phyloP scores from a whole-genome alignment of 2,797 vertebrate species.

The Anguilla pacifica region DNA sequence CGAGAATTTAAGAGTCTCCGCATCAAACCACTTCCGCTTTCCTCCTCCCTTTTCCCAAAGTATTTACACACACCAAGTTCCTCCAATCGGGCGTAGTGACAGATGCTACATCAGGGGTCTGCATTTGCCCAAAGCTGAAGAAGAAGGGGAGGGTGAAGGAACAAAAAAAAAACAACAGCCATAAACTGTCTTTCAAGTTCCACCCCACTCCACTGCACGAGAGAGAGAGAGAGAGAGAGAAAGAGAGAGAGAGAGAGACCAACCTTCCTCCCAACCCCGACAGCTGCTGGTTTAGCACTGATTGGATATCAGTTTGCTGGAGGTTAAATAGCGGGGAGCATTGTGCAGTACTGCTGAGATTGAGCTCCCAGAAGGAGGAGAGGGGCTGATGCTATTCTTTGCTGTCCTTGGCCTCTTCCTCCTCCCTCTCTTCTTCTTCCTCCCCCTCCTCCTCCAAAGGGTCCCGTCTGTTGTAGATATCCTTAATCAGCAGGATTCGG shows the following conservation, averaged over 20 bases:
- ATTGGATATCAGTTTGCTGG: not conserved
- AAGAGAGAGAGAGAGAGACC: not conserved
- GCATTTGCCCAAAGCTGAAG: not conserved
- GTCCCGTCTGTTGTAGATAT: slow-evolving; percentile 87
- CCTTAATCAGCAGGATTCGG: slow-evolving; percentile 91
- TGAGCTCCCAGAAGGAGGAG: not conserved
- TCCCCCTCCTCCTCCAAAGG: slow-evolving; percentile 82
- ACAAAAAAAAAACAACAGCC: slow-evolving; percentile 5
- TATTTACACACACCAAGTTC: not conserved
- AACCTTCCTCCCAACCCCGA: not conserved
- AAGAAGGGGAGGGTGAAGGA: not conserved
- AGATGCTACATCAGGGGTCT: slow-evolving; percentile 1
- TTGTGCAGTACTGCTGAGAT: not conserved
- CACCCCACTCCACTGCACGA: not conserved
- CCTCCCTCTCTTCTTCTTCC: slow-evolving; percentile 35
- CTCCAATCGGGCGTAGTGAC: not conserved
- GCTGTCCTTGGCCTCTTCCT: slow-evolving; percentile 31
- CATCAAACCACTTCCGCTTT: not conserved
- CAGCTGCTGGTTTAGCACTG: slow-evolving; percentile 7
- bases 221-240: not conserved
- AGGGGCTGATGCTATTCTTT: not conserved
- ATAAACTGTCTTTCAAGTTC: not conserved
- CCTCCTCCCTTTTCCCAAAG: not conserved
- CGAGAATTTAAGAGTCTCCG: not conserved
- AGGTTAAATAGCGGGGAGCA: not conserved